Conservation (phyloP, 2,797 vertebrate genomes). For the Merluccius polli region DNA sequence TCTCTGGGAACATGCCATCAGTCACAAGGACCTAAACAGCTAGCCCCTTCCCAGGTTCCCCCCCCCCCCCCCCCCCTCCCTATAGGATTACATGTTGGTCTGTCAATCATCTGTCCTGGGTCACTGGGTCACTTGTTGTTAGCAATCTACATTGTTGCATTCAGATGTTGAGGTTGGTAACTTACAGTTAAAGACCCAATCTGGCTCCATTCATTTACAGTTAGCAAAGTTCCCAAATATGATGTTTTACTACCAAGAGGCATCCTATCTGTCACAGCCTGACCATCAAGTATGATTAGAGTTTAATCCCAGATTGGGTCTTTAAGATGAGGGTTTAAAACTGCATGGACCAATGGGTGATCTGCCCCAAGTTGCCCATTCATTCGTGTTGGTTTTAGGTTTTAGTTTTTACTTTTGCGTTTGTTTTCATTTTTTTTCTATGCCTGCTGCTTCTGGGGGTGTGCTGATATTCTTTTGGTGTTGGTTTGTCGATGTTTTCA, state of each 20-base stretch:
- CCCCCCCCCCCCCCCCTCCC: constrained; percentile 27
- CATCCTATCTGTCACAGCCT: not conserved
- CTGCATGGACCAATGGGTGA: constrained; percentile 32
- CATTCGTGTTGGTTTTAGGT: constrained; percentile 38
- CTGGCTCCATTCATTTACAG: not conserved
- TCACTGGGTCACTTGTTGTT: constrained; percentile 25
- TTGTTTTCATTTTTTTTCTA: constrained; percentile 22
- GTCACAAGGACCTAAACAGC: constrained; percentile 54
- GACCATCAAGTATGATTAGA: not conserved
- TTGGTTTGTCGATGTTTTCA: constrained; percentile 35
- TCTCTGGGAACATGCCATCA: constrained; percentile 44
- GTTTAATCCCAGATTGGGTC: constrained; percentile 28
- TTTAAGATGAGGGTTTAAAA: constrained; percentile 21
- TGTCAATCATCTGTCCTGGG: constrained; percentile 39
- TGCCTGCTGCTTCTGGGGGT: constrained; percentile 26
- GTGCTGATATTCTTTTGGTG: constrained; percentile 21
- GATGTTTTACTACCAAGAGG: not conserved
- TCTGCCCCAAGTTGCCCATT: constrained; percentile 27
- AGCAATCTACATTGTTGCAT: constrained; percentile 28
- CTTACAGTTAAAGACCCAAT: not conserved
- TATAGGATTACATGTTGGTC: constrained; percentile 34
- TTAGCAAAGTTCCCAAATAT: not conserved
- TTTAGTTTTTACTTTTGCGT: constrained; percentile 47
- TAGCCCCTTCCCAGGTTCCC: constrained; percentile 50
- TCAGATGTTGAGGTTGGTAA: constrained; percentile 25